Conservation (phyloP, 2,797 vertebrate genomes). For the Leucoraja ocellata region DNA sequence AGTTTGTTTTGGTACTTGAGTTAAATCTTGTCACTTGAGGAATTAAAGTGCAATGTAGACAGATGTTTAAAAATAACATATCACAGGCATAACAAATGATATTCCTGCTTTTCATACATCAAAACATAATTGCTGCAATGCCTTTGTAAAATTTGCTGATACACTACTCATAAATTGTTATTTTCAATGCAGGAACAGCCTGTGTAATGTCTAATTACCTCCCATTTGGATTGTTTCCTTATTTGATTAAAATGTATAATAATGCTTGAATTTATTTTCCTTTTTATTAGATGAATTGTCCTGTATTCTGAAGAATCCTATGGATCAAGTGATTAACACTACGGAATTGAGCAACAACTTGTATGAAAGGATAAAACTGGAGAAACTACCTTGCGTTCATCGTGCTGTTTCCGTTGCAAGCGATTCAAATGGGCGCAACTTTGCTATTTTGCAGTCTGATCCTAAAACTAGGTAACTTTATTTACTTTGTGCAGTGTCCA, state of each 20-base stretch:
- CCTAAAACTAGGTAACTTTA: conserved; percentile 81
- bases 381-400: conserved; percentile 82
- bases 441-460: conserved; percentile 86
- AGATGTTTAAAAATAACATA: background rate
- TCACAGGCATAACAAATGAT: background rate
- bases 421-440: conserved; percentile 84
- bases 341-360: conserved; percentile 54
- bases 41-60: background rate
- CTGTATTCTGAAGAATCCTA: conserved; percentile 55
- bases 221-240: background rate
- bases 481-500: conserved; percentile 32
- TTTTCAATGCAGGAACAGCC: background rate
- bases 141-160: conserved; percentile 2
- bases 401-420: conserved; percentile 84
- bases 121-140: background rate
- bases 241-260: background rate
- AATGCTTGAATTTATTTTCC: background rate
- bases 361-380: conserved; percentile 82
- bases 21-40: background rate
- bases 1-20: background rate
- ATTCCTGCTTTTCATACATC: background rate
- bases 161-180: background rate
- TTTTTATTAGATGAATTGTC: conserved; percentile 50
- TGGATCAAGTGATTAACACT: background rate
- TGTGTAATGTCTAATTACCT: background rate